phyloP scores from a whole-genome alignment of 2,797 vertebrate genomes.

The Pseudocheirus occidentalis region DNA sequence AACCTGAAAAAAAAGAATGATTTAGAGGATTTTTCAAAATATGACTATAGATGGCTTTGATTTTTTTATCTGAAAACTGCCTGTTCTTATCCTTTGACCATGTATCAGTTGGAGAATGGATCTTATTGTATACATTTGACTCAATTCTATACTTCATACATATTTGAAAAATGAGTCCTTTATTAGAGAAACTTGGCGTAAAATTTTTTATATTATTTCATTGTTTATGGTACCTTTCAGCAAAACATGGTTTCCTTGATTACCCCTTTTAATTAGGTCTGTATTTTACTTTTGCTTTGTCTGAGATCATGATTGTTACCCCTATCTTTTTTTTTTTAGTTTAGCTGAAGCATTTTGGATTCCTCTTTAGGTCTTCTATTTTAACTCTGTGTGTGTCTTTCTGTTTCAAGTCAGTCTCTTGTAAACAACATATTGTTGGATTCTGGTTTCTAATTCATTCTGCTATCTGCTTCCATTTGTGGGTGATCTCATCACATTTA shows the following conservation, averaged over 20 bases:
- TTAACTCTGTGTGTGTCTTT: neutral
- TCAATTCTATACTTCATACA: neutral
- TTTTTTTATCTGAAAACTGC: neutral
- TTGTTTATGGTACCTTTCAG: neutral
- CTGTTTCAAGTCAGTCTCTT: neutral
- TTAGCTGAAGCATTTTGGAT: neutral
- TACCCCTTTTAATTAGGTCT: neutral
- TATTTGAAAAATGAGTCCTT: neutral
- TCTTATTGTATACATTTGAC: neutral
- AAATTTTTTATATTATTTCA: neutral
- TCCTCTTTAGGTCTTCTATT: neutral
- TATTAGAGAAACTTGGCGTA: neutral
- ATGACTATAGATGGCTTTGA: neutral
- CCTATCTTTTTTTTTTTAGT: neutral
- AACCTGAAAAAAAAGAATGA: no score
- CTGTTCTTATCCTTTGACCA: neutral
- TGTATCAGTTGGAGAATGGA: neutral
- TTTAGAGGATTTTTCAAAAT: neutral
- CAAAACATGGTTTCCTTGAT: neutral
- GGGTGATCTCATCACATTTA: neutral
- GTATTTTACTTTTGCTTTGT: neutral
- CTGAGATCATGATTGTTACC: neutral
- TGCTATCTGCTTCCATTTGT: neutral
- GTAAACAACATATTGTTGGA: neutral
- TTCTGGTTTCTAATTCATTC: neutral